These are phyloP conservation scores for Anser cygnoides DNA, from an alignment of 2,113 vertebrate species.

Conservation along the genomic window DNA sequence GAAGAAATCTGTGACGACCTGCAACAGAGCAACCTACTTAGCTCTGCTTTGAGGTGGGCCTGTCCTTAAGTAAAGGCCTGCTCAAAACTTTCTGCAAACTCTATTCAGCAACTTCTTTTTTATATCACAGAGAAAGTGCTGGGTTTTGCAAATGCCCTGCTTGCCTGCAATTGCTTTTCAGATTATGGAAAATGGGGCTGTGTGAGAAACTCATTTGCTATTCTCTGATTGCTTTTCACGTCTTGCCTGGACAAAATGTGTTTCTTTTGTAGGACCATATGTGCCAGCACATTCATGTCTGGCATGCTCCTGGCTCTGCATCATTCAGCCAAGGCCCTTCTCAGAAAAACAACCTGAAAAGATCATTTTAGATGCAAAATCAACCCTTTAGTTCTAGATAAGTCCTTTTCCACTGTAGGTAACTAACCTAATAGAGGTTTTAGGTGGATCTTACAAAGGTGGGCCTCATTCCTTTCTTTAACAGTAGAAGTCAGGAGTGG, in stretches of 20 bases:
- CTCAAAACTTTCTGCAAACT: slow-evolving; percentile 10
- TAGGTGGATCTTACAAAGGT: neutral
- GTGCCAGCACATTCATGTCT: neutral
- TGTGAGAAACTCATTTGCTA: neutral
- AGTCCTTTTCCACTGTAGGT: neutral
- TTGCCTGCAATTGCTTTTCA: neutral
- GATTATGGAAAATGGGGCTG: neutral
- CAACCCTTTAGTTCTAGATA: neutral
- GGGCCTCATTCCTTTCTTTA: neutral
- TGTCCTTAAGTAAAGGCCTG: neutral
- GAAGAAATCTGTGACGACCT: slow-evolving; percentile 38
- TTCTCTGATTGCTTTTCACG: neutral
- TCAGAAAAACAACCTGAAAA: neutral
- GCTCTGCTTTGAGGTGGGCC: slow-evolving; percentile 44
- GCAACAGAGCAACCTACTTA: slow-evolving; percentile 64
- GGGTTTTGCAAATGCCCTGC: neutral
- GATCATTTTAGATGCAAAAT: neutral
- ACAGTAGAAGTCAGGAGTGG: neutral
- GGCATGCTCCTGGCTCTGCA: neutral
- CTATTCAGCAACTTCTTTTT: neutral
- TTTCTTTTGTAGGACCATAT: neutral
- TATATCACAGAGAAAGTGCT: neutral
- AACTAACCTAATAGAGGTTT: neutral
- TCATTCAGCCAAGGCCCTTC: neutral
- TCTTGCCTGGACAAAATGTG: neutral